Percentiles rank a stretch among this genome's conserved stretches.
Conservation (phyloP, 2,113 vertebrate genomes). For the Sorex fumeus region DNA sequence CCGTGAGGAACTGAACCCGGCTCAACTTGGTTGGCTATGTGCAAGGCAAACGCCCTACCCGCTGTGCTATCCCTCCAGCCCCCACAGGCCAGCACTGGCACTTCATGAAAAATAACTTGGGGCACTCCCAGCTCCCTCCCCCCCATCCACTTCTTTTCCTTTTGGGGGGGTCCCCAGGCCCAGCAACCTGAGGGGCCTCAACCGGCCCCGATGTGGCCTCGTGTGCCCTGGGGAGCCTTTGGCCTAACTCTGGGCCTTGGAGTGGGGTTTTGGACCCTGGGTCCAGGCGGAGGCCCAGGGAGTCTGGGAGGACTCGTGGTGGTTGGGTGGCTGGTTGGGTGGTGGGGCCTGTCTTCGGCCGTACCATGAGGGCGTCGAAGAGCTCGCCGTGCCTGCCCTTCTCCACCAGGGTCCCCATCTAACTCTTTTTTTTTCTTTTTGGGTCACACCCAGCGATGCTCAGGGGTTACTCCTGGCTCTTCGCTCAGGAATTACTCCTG, state of each 20-base stretch:
- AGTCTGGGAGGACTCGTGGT: too few species aligned
- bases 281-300: too few species aligned
- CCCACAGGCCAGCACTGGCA: background rate
- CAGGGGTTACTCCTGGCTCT: too few species aligned
- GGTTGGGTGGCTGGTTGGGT: background rate
- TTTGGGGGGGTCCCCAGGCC: background rate
- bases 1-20: too few species aligned
- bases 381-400: slow-evolving; percentile 95
- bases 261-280: background rate
- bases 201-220: fast-evolving
- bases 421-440: too few species aligned
- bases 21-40: too few species aligned
- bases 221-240: background rate
- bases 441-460: too few species aligned
- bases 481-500: too few species aligned
- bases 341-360: background rate
- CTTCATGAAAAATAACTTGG: background rate
- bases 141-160: background rate
- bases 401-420: slow-evolving; percentile 92
- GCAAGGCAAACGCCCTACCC: too few species aligned
- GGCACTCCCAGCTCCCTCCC: background rate
- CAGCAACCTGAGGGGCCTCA: fast-evolving
- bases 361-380: slow-evolving; percentile 93
- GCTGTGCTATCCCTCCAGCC: too few species aligned
- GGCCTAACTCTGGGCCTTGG: too few species aligned